These are phyloP conservation scores for Mungos mungo DNA, from an alignment of 2,113 vertebrate genomes.

Conservation along the genomic window DNA sequence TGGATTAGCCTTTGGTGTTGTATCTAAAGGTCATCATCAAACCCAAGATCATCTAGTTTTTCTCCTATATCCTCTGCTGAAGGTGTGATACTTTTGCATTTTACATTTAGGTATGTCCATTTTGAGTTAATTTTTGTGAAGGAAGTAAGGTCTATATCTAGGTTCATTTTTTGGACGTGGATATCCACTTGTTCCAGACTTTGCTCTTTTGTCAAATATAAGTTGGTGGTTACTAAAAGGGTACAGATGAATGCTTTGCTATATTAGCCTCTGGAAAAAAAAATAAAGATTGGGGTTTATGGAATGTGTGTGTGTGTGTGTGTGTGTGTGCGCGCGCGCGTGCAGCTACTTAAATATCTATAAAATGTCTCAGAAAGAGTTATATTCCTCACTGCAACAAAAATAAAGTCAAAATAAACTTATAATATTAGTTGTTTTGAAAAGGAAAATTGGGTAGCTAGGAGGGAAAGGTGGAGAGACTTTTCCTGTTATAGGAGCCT, in stretches of 20 bases:
- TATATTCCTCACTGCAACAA: neutral
- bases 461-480: neutral
- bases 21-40: neutral
- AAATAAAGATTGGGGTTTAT: neutral
- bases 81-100: neutral
- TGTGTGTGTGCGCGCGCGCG: too few relatives aligned
- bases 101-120: slow-evolving; percentile 21
- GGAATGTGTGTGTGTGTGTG: neutral
- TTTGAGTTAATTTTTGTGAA: neutral
- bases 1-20: neutral
- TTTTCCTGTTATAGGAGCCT: neutral
- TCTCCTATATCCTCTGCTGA: neutral
- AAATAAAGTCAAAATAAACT: neutral
- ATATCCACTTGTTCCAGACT: neutral
- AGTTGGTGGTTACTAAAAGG: neutral
- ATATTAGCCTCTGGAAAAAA: neutral
- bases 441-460: neutral
- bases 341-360: neutral
- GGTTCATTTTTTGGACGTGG: neutral
- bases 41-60: neutral
- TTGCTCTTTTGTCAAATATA: neutral
- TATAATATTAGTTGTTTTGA: neutral
- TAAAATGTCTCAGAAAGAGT: neutral
- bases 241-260: neutral
- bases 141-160: neutral